A percentile compares a stretch with the other conserved stretches of the same genome.
phyloP scores from a whole-genome alignment of 2,888 invertebrate species.

The Agrypnus murinus region DNA sequence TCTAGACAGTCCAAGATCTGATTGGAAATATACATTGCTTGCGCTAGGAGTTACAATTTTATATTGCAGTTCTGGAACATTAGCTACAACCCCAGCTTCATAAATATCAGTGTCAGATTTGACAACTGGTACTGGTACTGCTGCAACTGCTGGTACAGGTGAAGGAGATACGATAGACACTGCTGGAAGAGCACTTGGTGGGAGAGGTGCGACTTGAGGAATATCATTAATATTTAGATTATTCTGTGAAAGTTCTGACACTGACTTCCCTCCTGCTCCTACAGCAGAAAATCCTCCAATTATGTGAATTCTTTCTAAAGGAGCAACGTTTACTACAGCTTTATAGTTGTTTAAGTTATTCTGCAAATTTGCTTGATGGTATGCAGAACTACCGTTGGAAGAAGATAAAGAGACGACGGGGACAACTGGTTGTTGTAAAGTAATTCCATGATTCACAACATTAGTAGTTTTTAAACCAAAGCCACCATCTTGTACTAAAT shows the following conservation, averaged over 20 bases:
- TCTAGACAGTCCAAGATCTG: conserved; percentile 29
- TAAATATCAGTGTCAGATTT: conserved; percentile 58
- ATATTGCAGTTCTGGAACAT: conserved; percentile 66
- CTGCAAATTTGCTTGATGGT: conserved; percentile 4
- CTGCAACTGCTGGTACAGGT: conserved; percentile 59
- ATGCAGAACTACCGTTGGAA: background rate
- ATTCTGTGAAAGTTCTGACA: conserved; percentile 49
- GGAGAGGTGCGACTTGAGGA: conserved; percentile 46
- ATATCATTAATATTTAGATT: conserved; percentile 58
- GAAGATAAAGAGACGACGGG: background rate
- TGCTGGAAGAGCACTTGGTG: conserved; percentile 55
- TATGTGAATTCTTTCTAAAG: conserved; percentile 61
- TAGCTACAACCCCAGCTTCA: conserved; percentile 66
- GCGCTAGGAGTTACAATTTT: conserved; percentile 54
- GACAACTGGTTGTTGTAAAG: conserved; percentile 16
- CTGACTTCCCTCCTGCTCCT: conserved; percentile 50
- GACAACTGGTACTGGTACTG: conserved; percentile 62
- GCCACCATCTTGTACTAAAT: background rate
- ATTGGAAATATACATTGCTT: conserved; percentile 14
- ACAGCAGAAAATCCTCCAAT: conserved; percentile 66
- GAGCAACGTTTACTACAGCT: background rate
- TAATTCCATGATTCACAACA: conserved; percentile 12
- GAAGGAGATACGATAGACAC: conserved; percentile 51
- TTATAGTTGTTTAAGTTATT: background rate
- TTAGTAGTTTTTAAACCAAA: background rate